phyloP scores from a whole-genome alignment of 2,113 vertebrate species.

The Bubalus kerabau region DNA sequence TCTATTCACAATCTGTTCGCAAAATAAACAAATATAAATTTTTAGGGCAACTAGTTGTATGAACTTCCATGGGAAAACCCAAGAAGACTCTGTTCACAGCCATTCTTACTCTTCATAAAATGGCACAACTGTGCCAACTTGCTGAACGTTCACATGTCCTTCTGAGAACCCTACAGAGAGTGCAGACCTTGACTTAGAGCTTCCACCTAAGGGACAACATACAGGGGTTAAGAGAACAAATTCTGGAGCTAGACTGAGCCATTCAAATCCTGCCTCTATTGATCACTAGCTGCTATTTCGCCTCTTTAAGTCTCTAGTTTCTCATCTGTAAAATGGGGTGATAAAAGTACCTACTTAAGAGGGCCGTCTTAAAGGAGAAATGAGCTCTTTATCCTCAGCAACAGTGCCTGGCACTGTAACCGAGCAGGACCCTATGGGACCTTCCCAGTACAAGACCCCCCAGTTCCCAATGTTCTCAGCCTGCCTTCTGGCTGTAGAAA shows the following conservation, averaged over 20 bases:
- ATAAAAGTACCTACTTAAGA: not conserved
- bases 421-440: not conserved
- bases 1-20: conserved; percentile 28
- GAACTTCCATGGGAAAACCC: conserved; percentile 1
- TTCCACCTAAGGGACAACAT: not conserved
- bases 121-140: not conserved
- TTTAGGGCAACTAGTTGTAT: not conserved
- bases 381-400: not conserved
- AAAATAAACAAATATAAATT: conserved; percentile 57
- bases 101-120: not conserved
- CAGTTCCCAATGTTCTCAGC: not conserved
- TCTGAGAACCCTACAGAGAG: not conserved
- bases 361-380: not conserved
- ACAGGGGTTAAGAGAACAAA: not conserved
- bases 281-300: not conserved
- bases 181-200: not conserved
- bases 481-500: not conserved
- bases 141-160: not conserved
- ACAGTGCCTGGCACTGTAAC: not conserved
- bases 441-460: not conserved
- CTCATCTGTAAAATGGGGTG: not conserved
- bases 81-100: not conserved
- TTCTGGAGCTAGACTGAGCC: not conserved
- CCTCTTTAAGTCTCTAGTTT: not conserved
- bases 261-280: not conserved